Evolutionary conservation across 2,888 invertebrate species (phyloP).

Genomic region (Calameuta filiformis): DNA sequence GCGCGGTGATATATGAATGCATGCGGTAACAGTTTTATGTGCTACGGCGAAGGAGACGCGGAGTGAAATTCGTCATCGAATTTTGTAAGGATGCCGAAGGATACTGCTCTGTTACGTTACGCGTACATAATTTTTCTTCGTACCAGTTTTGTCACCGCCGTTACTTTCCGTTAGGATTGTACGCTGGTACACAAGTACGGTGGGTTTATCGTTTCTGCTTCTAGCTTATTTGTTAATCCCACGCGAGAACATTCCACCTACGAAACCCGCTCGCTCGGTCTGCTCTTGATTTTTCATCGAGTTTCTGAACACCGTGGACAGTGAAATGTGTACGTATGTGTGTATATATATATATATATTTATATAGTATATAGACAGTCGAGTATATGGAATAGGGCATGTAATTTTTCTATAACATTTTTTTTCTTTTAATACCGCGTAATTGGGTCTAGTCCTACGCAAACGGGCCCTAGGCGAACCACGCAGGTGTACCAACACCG

Average conservation of each 20-base stretch:
- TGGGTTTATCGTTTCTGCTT: conserved; percentile 26
- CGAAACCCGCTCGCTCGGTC: neutral
- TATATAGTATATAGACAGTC: neutral
- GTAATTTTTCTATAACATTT: neutral
- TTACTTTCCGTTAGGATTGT: neutral
- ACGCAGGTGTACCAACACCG: neutral
- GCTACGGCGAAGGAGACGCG: neutral
- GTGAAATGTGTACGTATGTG: neutral
- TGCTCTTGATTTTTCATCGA: neutral
- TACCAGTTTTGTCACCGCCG: neutral
- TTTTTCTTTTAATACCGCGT: neutral
- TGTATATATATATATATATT: too few species aligned
- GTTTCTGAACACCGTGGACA: neutral
- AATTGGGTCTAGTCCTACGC: neutral
- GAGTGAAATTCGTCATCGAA: neutral
- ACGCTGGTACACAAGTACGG: neutral
- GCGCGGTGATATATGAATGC: neutral
- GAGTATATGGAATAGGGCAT: neutral
- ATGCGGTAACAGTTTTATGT: neutral
- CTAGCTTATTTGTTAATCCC: conserved; percentile 34
- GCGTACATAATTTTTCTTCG: neutral
- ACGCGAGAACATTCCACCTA: conserved; percentile 18
- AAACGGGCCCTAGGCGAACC: neutral
- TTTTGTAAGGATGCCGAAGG: neutral
- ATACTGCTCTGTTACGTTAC: neutral